Conservation (phyloP, 2,888 invertebrate genomes). For the Polia nebulosa region DNA sequence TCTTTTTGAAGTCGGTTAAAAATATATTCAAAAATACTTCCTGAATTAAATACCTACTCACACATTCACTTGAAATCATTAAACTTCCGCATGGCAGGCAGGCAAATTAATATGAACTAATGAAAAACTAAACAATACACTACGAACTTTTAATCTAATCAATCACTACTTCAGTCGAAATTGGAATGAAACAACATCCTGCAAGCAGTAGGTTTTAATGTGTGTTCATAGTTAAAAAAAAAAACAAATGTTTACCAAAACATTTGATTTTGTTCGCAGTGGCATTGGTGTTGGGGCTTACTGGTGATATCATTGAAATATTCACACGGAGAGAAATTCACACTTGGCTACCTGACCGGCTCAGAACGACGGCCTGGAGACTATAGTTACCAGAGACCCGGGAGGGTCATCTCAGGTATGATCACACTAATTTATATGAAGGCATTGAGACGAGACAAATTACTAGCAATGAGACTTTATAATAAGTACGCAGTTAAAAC, state of each 20-base stretch:
- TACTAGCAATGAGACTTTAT: constrained; percentile 33
- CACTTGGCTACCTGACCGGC: constrained; percentile 96
- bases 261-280: constrained; percentile 75
- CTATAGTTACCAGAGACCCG: constrained; percentile 95
- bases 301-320: constrained; percentile 72
- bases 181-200: not conserved
- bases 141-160: not conserved
- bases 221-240: too few species aligned
- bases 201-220: too few species aligned
- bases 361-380: constrained; percentile 95
- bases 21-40: too few species aligned
- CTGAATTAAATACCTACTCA: too few species aligned
- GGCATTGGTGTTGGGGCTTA: constrained; percentile 80
- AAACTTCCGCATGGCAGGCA: too few species aligned
- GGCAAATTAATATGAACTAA: not conserved
- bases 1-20: too few species aligned
- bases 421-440: constrained; percentile 33
- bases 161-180: not conserved
- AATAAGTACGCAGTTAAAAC: constrained; percentile 38
- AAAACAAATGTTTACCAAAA: not conserved
- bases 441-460: constrained; percentile 41
- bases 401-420: constrained; percentile 91
- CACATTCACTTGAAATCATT: too few species aligned
- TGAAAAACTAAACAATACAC: too few species aligned
- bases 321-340: constrained; percentile 91